These are phyloP conservation scores for Porites divaricata DNA, from an alignment of 92 coral and sea anemone species.

Conservation along the genomic window DNA sequence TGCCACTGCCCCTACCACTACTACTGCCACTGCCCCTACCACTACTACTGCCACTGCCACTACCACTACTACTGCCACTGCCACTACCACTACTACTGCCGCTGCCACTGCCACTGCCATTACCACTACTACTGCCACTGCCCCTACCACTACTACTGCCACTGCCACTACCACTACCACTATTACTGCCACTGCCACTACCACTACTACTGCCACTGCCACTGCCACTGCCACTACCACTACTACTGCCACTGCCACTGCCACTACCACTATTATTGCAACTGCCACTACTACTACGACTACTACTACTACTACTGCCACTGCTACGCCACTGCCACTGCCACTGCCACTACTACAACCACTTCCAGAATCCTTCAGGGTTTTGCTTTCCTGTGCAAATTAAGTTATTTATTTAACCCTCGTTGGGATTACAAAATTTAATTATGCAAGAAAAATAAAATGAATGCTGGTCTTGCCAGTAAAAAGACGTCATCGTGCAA, in stretches of 20 bases:
- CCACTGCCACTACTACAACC: neutral
- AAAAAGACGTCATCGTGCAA: no score
- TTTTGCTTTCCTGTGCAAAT: no score
- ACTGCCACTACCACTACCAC: neutral
- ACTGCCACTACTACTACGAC: neutral
- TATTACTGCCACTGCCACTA: neutral
- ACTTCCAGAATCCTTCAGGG: no score
- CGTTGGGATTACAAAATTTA: no score
- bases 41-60: neutral
- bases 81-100: neutral
- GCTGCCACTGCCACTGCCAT: slow-evolving; percentile 1
- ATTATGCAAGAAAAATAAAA: no score
- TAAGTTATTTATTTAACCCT: no score
- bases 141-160: neutral
- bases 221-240: neutral
- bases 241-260: neutral
- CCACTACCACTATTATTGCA: neutral
- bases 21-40: neutral
- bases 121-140: neutral
- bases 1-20: neutral
- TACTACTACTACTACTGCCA: neutral
- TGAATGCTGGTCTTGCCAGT: no score
- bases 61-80: neutral
- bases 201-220: neutral
- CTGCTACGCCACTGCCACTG: neutral